Conservation (phyloP, 2,888 invertebrate genomes). For the Peribatodes rhomboidaria region DNA sequence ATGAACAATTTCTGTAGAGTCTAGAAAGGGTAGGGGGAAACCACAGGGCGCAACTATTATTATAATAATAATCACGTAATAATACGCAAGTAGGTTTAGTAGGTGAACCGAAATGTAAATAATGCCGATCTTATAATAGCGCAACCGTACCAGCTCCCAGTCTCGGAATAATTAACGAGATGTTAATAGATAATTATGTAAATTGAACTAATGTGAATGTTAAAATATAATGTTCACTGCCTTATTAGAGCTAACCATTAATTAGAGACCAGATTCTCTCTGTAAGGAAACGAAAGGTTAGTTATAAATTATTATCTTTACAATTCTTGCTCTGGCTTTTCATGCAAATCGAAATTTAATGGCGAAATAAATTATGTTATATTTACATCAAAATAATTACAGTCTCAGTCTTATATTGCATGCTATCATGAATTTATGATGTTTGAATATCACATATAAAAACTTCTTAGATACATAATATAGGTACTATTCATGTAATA, state of each 20-base stretch:
- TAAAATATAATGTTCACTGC: constrained; percentile 25
- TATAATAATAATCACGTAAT: no score
- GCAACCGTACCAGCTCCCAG: constrained; percentile 13
- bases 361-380: no score
- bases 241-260: constrained; percentile 14
- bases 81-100: no score
- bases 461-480: neutral
- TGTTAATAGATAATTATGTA: constrained; percentile 20
- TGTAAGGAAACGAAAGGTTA: constrained; percentile 19
- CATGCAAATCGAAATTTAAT: neutral
- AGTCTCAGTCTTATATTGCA: neutral
- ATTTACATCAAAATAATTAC: neutral
- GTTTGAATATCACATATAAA: neutral
- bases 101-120: constrained; percentile 3
- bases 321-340: neutral
- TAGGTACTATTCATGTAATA: neutral
- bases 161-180: constrained; percentile 23
- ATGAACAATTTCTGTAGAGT: no score
- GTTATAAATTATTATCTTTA: constrained; percentile 3
- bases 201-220: constrained; percentile 29
- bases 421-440: neutral
- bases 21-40: no score
- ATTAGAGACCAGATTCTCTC: constrained; percentile 1
- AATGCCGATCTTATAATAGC: neutral
- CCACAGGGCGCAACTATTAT: no score